Percentiles rank a stretch among this genome's conserved stretches.
Evolutionary conservation across 2,797 vertebrate species (phyloP).

Genomic region (Gadopsis marmoratus): DNA sequence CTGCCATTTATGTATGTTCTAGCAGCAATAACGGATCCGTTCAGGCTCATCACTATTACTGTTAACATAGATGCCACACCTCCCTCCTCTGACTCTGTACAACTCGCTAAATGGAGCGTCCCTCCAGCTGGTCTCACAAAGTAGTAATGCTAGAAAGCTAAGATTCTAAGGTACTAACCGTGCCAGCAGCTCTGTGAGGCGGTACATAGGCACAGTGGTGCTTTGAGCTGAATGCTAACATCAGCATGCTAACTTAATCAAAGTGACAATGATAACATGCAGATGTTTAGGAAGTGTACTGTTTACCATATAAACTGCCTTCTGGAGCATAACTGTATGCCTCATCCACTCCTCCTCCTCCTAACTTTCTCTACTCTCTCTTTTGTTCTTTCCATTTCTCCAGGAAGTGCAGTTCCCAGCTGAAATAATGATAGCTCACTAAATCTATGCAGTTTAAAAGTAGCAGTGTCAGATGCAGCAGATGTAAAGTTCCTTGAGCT

Average conservation of each 20-base stretch:
- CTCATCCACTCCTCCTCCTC: not conserved
- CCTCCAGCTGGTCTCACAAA: not conserved
- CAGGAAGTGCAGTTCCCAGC: constrained; percentile 23
- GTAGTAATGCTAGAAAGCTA: not conserved
- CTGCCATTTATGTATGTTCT: constrained; percentile 37
- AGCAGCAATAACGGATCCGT: constrained; percentile 70
- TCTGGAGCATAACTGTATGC: not conserved
- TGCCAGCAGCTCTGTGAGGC: not conserved
- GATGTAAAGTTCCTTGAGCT: constrained; percentile 37
- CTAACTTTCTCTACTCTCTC: too few relatives aligned
- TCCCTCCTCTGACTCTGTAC: constrained; percentile 8
- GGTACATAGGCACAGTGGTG: too few relatives aligned
- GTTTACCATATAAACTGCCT: not conserved
- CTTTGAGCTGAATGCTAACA: not conserved
- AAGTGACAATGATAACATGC: not conserved
- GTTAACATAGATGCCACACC: constrained; percentile 58
- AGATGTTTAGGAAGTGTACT: not conserved
- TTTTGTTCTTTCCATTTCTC: too few relatives aligned
- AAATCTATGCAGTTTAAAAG: constrained; percentile 29
- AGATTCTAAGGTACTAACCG: not conserved
- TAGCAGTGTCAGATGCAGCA: constrained; percentile 23
- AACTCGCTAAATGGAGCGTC: not conserved
- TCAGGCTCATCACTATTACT: constrained; percentile 64
- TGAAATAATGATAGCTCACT: constrained; percentile 30
- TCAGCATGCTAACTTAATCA: not conserved